Percentiles rank a stretch among this genome's conserved stretches.
Evolutionary conservation across 2,888 invertebrate genomes (phyloP).

Genomic region (Mesorhabditis belari): DNA sequence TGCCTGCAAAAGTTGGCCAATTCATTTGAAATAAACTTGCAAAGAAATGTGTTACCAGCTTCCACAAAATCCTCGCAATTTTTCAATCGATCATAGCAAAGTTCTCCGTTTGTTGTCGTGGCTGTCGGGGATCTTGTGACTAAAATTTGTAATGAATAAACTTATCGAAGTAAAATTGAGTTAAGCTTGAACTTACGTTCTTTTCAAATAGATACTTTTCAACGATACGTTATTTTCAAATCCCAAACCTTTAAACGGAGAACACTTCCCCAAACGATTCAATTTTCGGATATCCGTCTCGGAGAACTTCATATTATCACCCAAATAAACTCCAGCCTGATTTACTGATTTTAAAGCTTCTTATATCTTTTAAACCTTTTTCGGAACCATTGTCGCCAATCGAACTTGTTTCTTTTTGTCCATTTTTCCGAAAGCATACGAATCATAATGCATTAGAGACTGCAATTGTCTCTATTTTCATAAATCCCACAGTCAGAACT

Average conservation of each 20-base stretch:
- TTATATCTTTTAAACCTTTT: constrained; percentile 12
- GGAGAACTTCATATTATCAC: constrained; percentile 33
- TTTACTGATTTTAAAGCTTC: neutral
- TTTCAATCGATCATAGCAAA: neutral
- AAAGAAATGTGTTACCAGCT: no score
- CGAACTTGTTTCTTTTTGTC: constrained; percentile 18
- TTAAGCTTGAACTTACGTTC: no score
- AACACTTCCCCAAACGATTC: constrained; percentile 28
- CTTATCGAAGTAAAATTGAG: no score
- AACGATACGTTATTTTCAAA: no score
- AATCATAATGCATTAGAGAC: constrained; percentile 48
- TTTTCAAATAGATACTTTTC: no score
- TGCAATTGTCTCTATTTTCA: no score
- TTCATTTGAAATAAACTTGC: no score
- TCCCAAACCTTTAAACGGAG: no score
- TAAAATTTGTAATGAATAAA: no score
- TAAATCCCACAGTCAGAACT: neutral
- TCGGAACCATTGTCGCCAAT: constrained; percentile 44
- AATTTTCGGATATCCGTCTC: constrained; percentile 28
- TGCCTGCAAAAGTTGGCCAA: no score
- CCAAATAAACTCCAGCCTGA: constrained; percentile 17
- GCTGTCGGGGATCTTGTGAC: no score
- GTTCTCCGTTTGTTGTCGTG: no score
- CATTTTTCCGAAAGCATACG: constrained; percentile 38
- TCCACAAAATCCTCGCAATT: neutral